Base-by-base conservation (phyloP, 1,140 invertebrate genomes). In the Heliconius himera region DNA sequence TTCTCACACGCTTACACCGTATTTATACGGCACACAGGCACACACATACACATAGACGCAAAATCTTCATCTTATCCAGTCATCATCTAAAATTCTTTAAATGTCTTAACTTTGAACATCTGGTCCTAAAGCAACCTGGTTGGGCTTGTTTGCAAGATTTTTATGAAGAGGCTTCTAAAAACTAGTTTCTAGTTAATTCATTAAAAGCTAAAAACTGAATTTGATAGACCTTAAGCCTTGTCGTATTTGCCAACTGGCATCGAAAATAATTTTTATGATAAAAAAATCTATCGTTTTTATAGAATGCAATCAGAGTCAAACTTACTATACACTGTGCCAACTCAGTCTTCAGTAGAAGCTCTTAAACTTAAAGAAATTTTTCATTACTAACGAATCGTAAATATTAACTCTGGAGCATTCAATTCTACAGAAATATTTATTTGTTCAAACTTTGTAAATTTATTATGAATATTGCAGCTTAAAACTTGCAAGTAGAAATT, bases 341-440 rank as follows among this genome's bases (percentile, higher is more conserved):
- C 60, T 26, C 26, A 11, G 60, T 66, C 56, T 60, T 29, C 13
- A 29, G 60, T 29, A 4, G 22, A 29, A 66, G 4, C 1, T 66
- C 2, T 66, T 66, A 29, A 66, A 66, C 11, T 60, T 22, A 22
- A 22, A 60, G 54, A 60, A 60, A 29, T 26, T 29, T 66, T 66
- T 66, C 13, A 29, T 66, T 66, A 29, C 26, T 66, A 66, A 66
- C 60, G 60, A 66, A 66, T 29, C 60, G 60, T 66, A 66, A 66
- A 66, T 66, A 66, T 66, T 22, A 66, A 60, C 56, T 26, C 11
- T 26, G 22, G 8, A 66, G 22, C 8, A 66, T 66, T 66, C 11
- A 29, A 26, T 66, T 29, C 26, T 16, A 66, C 11, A 56, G 9
- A 26, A 66, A 66, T 66, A 26, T 66, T 66, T 66, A 66, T 66